These are phyloP conservation scores for Neodiprion fabricii DNA, from an alignment of 1,140 invertebrate genomes.

Conservation along the genomic window DNA sequence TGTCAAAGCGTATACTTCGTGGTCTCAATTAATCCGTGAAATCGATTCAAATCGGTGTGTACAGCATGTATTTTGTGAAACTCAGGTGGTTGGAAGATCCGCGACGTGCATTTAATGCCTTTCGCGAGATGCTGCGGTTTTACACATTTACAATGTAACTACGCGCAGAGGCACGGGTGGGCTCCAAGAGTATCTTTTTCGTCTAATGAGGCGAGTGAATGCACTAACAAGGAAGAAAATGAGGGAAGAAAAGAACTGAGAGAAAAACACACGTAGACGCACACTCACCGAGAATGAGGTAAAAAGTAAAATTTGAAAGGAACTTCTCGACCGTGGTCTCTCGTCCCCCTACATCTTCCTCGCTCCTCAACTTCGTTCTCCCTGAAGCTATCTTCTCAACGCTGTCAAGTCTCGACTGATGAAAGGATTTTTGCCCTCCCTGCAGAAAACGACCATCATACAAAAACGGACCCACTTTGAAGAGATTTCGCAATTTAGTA, in stretches of 20 bases:
- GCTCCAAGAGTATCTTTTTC: neutral
- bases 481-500: neutral
- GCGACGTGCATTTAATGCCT: too few species aligned
- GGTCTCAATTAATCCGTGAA: too few species aligned
- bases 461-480: too few species aligned
- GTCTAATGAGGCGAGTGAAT: constrained; percentile 11
- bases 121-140: too few species aligned
- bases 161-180: neutral
- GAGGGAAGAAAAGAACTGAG: neutral
- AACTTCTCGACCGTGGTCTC: constrained; percentile 8
- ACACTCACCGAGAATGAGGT: neutral
- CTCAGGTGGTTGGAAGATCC: too few species aligned
- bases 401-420: neutral
- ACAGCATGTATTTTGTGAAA: too few species aligned
- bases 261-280: neutral
- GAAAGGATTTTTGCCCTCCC: neutral
- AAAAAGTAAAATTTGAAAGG: constrained; percentile 10
- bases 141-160: too few species aligned
- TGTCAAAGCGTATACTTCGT: too few species aligned
- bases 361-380: neutral
- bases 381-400: neutral
- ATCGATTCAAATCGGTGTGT: too few species aligned
- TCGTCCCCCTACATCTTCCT: neutral
- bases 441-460: too few species aligned
- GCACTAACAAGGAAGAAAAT: neutral